Conservation (phyloP, 2,113 vertebrate species). For the Okapia johnstoni region DNA sequence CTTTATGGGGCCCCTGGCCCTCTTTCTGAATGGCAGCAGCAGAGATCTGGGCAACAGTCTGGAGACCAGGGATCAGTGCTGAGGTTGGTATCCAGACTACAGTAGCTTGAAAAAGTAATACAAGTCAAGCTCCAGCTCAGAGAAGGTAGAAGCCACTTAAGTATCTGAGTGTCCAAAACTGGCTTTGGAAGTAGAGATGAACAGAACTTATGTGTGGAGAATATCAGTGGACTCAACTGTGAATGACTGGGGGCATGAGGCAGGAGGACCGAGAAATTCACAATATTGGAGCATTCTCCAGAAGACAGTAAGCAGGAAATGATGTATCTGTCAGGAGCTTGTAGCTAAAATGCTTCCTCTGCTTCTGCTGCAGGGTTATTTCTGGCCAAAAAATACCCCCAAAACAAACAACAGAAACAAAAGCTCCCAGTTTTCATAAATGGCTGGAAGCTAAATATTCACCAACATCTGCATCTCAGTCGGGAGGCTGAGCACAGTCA, state of each 20-base stretch:
- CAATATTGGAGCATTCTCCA: background rate
- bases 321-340: background rate
- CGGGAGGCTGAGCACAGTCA: background rate
- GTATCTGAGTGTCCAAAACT: background rate
- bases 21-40: background rate
- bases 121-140: background rate
- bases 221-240: background rate
- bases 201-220: background rate
- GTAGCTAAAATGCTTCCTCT: background rate
- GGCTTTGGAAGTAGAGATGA: background rate
- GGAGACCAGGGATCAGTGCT: background rate
- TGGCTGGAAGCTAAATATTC: background rate
- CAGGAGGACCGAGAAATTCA: background rate
- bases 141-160: background rate
- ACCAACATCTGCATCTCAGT: background rate
- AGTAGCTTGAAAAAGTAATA: background rate
- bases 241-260: background rate
- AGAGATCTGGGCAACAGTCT: background rate
- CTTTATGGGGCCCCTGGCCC: background rate
- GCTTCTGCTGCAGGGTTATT: background rate
- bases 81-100: background rate
- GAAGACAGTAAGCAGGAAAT: background rate
- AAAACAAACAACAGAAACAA: background rate
- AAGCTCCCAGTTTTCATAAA: background rate
- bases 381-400: background rate